These are phyloP conservation scores for Alces alces DNA, from an alignment of 2,113 vertebrate species.

Conservation along the genomic window DNA sequence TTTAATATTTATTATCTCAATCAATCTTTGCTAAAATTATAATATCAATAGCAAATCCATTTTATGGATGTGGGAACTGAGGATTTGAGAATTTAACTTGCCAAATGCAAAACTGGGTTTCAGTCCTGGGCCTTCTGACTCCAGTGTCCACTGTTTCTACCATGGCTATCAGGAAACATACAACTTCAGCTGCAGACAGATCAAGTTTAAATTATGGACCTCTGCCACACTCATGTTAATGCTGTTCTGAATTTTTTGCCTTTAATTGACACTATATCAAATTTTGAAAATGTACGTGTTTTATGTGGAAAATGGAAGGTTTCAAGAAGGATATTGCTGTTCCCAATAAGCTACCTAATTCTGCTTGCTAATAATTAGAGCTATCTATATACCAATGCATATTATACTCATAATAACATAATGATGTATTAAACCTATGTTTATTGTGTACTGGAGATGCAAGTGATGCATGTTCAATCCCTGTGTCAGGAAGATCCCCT, in stretches of 20 bases:
- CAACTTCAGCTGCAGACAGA: neutral
- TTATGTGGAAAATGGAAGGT: neutral
- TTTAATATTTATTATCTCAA: neutral
- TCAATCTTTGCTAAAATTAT: neutral
- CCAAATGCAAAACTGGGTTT: neutral
- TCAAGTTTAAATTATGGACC: neutral
- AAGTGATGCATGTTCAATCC: neutral
- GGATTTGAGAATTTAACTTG: neutral
- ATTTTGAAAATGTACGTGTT: neutral
- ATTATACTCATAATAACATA: neutral
- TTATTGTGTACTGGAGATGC: neutral
- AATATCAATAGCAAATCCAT: neutral
- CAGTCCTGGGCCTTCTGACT: neutral
- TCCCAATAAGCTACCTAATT: neutral
- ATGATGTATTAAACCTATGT: neutral
- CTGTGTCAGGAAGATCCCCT: neutral
- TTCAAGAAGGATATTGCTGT: neutral
- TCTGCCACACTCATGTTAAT: neutral
- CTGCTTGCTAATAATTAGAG: neutral
- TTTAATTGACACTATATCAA: neutral
- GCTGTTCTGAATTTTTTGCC: neutral
- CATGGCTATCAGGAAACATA: neutral
- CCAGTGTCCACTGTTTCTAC: fast-evolving
- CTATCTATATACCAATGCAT: neutral
- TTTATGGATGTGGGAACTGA: neutral